Evolutionary conservation across 2,888 invertebrate genomes (phyloP).

Genomic region (Malthinus flaveolus): DNA sequence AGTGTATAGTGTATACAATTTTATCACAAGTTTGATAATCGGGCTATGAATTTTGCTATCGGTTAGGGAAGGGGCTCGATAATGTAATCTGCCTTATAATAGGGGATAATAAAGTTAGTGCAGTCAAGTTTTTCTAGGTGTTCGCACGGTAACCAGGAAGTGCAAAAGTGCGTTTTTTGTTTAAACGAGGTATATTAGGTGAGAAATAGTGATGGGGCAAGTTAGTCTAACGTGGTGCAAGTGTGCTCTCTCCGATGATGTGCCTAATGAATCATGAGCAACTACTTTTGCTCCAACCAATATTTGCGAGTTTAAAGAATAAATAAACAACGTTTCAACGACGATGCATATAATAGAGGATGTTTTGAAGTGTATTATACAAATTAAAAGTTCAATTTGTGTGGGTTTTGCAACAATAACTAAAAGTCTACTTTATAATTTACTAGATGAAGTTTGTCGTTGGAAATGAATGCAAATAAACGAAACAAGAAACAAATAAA

Average conservation of each 20-base stretch:
- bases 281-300: no score
- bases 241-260: neutral
- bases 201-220: neutral
- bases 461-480: constrained; percentile 19
- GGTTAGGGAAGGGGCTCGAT: constrained; percentile 48
- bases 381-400: neutral
- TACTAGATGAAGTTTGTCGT: constrained; percentile 14
- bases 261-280: no score
- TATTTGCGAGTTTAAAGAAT: no score
- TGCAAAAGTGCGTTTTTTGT: neutral
- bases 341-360: neutral
- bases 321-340: no score
- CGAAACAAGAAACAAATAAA: constrained; percentile 23
- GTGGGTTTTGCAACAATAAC: constrained; percentile 13
- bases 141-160: constrained; percentile 31
- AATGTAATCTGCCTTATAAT: constrained; percentile 45
- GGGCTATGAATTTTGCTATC: constrained; percentile 47
- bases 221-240: neutral
- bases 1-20: constrained; percentile 51
- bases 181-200: neutral
- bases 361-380: constrained; percentile 17
- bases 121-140: constrained; percentile 43
- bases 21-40: constrained; percentile 52
- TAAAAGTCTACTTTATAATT: constrained; percentile 14
- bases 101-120: constrained; percentile 44